Evolutionary conservation across 2,888 invertebrate genomes (phyloP).

Genomic region (Branchellion lobata): DNA sequence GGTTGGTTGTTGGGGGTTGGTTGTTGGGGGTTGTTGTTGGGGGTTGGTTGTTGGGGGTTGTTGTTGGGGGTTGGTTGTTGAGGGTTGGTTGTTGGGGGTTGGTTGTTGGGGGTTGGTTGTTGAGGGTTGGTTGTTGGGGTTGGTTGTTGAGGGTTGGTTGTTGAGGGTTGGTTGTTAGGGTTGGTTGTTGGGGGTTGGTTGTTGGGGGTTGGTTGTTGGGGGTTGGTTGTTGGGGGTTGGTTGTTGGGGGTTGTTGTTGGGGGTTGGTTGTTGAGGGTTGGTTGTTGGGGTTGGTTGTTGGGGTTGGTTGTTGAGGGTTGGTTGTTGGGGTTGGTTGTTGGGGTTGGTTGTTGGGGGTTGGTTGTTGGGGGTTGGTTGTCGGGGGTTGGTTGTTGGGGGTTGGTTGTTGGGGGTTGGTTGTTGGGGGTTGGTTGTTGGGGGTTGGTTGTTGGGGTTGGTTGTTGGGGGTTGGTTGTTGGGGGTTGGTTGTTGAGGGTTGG

Average conservation of each 20-base stretch:
- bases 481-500: not conserved
- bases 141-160: not conserved
- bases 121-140: not conserved
- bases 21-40: no score
- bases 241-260: not conserved
- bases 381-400: not conserved
- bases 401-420: not conserved
- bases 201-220: not conserved
- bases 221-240: no score
- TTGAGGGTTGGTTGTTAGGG: not conserved
- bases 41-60: not conserved
- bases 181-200: conserved; percentile 4
- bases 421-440: no score
- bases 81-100: not conserved
- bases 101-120: not conserved
- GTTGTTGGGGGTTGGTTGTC: not conserved
- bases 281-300: not conserved
- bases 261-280: not conserved
- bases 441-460: not conserved
- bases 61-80: not conserved
- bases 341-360: no score
- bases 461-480: not conserved
- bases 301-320: not conserved
- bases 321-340: not conserved
- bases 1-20: not conserved